Base-by-base conservation (phyloP, 2,888 invertebrate species). In the Ceraclea dissimilis region DNA sequence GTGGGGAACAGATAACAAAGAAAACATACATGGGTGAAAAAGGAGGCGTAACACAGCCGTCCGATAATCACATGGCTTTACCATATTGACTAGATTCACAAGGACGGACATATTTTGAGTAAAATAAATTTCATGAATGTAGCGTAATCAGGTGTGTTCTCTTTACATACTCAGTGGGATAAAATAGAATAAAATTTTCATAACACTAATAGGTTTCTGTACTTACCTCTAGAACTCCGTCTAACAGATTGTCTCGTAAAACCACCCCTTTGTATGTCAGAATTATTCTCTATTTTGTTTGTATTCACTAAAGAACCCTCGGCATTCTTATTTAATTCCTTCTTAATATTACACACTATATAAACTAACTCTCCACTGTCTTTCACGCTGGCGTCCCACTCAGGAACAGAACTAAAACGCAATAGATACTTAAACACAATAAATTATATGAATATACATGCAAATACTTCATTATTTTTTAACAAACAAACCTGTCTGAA, bases 291-390 rank as follows among this genome's bases (percentile, higher is more conserved):
- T 18, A 48, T 16, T 6, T 55, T 50, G 20, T 2, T n/a, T 19
- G 53, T 56, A 2, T 16, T 19, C n/a, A 51, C 31, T 20, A 46
- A 16, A 11, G 22, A 34, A 16, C 19, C 19, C 6, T 48, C 11
- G 21, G 64, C 64, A 39, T 57, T 55, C 10, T 54, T 58, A 39
- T 67, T 67, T 4, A 56, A 57, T 2, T 63, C 60, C 65, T 71
- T 79, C 52, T 70, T 70, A 2, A 73, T 71, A 63, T 72, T 72
- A 49, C 79, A 78, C 69, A 84, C 85, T 20, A 85, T 79, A 65
- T 80, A 88, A 51, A 85, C 77, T 6, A 88, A 70, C 64, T 84
- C 84, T 2, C 87, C 88, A 64, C 84, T 79, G 61, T 81, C 79
- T 51, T 77, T 78, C 2, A 85, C 73, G 66, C 80, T 81, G 1